Percentiles rank a stretch among this genome's conserved stretches.
phyloP scores from a whole-genome alignment of 2,113 vertebrate genomes.

The Gasterosteus aculeatus region DNA sequence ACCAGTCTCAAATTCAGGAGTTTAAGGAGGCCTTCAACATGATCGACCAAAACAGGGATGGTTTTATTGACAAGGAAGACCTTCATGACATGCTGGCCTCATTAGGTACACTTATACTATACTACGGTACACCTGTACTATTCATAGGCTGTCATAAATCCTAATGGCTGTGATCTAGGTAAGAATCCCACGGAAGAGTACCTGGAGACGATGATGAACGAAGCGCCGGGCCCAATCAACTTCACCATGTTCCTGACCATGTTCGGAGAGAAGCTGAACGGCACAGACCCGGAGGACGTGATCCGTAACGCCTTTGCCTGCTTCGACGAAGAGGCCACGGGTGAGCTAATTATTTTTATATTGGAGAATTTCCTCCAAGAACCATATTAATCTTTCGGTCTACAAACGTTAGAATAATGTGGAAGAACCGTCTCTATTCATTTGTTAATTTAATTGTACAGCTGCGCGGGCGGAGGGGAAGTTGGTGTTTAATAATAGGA shows the following conservation, averaged over 20 bases:
- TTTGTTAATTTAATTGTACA: not conserved
- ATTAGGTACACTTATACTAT: conserved; percentile 78
- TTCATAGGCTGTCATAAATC: not conserved
- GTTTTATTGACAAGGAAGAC: conserved; percentile 94
- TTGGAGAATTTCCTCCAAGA: not conserved
- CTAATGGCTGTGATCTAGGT: conserved; percentile 72
- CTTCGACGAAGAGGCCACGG: conserved; percentile 93
- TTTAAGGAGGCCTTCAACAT: conserved; percentile 97
- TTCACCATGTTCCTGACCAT: conserved; percentile 98
- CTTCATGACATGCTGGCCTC: conserved; percentile 94
- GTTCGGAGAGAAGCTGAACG: conserved; percentile 94
- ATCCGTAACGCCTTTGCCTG: conserved; percentile 95
- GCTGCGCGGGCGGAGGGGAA: not conserved
- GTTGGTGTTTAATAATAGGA: not conserved
- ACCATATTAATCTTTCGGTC: not conserved
- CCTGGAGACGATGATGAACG: conserved; percentile 94
- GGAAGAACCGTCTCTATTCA: not conserved
- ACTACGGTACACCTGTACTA: too few relatives aligned
- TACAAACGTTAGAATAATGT: not conserved
- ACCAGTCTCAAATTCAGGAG: conserved; percentile 94
- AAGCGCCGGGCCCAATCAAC: conserved; percentile 93
- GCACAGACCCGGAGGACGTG: conserved; percentile 88
- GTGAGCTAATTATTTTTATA: conserved; percentile 63
- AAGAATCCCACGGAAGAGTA: conserved; percentile 95
- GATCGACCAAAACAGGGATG: conserved; percentile 94